phyloP scores from a whole-genome alignment of 2,797 vertebrate species.

The Novumbra hubbsi region DNA sequence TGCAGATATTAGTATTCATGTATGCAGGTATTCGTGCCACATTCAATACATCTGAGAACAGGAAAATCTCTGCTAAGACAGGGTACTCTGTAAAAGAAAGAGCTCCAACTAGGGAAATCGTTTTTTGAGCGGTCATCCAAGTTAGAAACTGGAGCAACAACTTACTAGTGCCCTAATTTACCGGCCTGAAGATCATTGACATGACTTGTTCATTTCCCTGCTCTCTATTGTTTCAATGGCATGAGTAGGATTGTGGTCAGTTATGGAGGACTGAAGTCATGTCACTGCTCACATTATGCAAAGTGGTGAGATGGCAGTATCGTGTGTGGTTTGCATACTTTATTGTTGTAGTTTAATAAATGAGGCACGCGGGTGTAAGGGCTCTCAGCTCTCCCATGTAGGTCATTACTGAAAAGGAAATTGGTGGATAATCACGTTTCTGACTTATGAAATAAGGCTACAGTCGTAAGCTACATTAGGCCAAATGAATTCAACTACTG shows the following conservation, averaged over 20 bases:
- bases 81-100: too few species aligned
- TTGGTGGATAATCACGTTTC: constrained; percentile 53
- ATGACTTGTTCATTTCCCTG: too few species aligned
- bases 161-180: too few species aligned
- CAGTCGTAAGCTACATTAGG: constrained; percentile 64
- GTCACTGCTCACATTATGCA: constrained; percentile 44
- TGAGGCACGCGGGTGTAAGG: constrained; percentile 40
- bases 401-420: constrained; percentile 53
- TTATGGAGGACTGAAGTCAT: constrained; percentile 49
- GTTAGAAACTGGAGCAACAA: too few species aligned
- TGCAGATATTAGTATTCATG: not conserved
- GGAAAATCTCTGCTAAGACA: too few species aligned
- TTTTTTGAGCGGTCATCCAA: too few species aligned
- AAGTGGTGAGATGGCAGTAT: constrained; percentile 33
- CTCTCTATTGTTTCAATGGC: too few species aligned
- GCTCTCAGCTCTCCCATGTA: constrained; percentile 34
- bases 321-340: constrained; percentile 48
- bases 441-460: constrained; percentile 57
- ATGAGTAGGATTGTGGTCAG: constrained; percentile 29
- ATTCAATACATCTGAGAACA: too few species aligned
- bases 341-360: constrained; percentile 30
- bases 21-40: too few species aligned
- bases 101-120: too few species aligned
- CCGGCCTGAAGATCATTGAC: too few species aligned
- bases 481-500: constrained; percentile 66